These are phyloP conservation scores for Chorisops tibialis DNA, from an alignment of 2,888 invertebrate species.

Conservation along the genomic window DNA sequence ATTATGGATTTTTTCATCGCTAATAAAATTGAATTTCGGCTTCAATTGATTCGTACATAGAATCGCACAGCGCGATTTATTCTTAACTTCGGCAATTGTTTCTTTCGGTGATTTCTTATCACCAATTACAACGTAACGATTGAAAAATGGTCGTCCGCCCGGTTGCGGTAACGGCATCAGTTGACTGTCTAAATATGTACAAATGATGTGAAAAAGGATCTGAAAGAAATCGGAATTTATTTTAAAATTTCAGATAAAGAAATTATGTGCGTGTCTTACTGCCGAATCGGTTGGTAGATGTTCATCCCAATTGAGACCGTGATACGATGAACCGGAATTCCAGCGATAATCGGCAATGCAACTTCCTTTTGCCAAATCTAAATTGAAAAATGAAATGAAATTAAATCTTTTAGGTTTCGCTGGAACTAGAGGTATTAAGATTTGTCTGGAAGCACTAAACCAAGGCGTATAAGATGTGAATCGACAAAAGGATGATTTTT, in stretches of 20 bases:
- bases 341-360: constrained; percentile 87
- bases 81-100: constrained; percentile 46
- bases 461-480: no score
- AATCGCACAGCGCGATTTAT: constrained; percentile 50
- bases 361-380: constrained; percentile 75
- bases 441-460: neutral
- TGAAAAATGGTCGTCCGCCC: constrained; percentile 62
- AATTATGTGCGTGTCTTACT: constrained; percentile 51
- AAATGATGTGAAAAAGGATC: constrained; percentile 81
- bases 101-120: constrained; percentile 50
- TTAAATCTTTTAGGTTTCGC: neutral
- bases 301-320: constrained; percentile 76
- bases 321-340: constrained; percentile 74
- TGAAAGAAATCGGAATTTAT: constrained; percentile 44
- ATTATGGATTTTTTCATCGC: constrained; percentile 64
- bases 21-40: constrained; percentile 52
- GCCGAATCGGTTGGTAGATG: constrained; percentile 84
- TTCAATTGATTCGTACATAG: constrained; percentile 47
- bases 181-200: constrained; percentile 82
- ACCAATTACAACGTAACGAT: constrained; percentile 53
- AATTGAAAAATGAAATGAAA: constrained; percentile 29
- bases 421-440: no score
- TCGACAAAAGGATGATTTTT: no score
- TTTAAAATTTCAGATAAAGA: neutral
- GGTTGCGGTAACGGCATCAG: constrained; percentile 65